Percentiles rank a stretch among this genome's conserved stretches.
phyloP scores from a whole-genome alignment of 2,113 vertebrate species.

The Amblyornis subalaris region DNA sequence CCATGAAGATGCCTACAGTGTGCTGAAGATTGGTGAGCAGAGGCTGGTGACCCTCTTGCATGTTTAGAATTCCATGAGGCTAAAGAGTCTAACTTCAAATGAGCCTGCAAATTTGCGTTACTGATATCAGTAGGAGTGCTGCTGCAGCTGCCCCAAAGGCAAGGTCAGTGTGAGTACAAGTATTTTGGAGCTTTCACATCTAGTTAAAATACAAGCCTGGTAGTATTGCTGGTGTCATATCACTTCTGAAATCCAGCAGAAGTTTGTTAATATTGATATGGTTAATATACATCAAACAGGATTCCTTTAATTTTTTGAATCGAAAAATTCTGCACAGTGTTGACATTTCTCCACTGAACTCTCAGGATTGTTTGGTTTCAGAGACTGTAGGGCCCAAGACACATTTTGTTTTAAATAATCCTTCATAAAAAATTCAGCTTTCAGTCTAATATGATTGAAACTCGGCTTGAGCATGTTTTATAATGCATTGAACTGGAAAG shows the following conservation, averaged over 20 bases:
- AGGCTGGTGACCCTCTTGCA: background rate
- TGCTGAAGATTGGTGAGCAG: background rate
- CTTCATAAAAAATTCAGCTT: constrained; percentile 82
- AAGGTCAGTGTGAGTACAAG: constrained; percentile 52
- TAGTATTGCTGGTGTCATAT: constrained; percentile 55
- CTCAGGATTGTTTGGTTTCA: constrained; percentile 79
- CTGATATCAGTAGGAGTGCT: background rate
- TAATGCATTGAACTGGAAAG: constrained; percentile 82
- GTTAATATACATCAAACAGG: constrained; percentile 75
- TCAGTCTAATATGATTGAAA: constrained; percentile 81
- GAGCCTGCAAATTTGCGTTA: background rate
- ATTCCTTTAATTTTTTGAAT: constrained; percentile 74
- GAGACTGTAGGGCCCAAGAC: constrained; percentile 71
- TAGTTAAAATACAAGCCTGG: constrained; percentile 69
- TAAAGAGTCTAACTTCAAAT: background rate
- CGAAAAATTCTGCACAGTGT: constrained; percentile 69
- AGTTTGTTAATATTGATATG: constrained; percentile 81
- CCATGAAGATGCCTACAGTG: background rate
- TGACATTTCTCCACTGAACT: constrained; percentile 78
- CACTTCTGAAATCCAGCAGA: constrained; percentile 65
- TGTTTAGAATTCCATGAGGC: background rate
- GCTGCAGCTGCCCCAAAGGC: constrained; percentile 34
- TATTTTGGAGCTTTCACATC: constrained; percentile 43
- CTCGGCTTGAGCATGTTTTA: constrained; percentile 76
- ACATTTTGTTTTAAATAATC: constrained; percentile 84